Evolutionary conservation across 2,888 invertebrate species (phyloP).

Genomic region (Lepidochitona cinerea): DNA sequence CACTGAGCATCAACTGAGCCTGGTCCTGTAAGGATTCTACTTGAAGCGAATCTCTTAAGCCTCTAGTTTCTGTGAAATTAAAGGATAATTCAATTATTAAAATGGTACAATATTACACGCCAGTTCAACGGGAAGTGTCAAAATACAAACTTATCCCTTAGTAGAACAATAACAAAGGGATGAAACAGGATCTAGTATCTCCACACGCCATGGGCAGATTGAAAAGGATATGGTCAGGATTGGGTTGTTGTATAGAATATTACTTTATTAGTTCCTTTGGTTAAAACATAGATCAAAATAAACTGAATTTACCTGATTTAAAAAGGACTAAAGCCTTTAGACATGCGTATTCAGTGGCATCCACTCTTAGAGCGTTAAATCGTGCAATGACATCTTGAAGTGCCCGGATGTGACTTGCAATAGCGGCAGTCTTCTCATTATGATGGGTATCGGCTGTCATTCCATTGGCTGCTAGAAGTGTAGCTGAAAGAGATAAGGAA

Average conservation of each 20-base stretch:
- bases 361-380: slow-evolving; percentile 79
- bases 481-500: too few species aligned
- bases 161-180: too few species aligned
- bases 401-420: slow-evolving; percentile 73
- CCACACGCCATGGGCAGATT: too few species aligned
- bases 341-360: slow-evolving; percentile 88
- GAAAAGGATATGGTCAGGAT: too few species aligned
- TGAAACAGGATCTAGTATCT: too few species aligned
- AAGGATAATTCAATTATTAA: slow-evolving; percentile 9
- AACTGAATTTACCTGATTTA: slow-evolving; percentile 79
- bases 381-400: slow-evolving; percentile 79
- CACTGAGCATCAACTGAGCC: slow-evolving; percentile 82
- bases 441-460: slow-evolving; percentile 72
- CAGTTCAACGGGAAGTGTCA: too few species aligned
- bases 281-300: neutral
- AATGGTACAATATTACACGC: too few species aligned
- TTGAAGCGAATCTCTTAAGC: slow-evolving; percentile 76
- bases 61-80: slow-evolving; percentile 75
- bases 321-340: slow-evolving; percentile 87
- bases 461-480: slow-evolving; percentile 71
- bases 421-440: slow-evolving; percentile 61
- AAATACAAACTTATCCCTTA: too few species aligned
- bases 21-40: slow-evolving; percentile 82
- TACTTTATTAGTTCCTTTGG: too few species aligned
- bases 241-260: too few species aligned